Evolutionary conservation across 2,888 invertebrate species (phyloP).

Genomic region (Ptychoptera albimana): DNA sequence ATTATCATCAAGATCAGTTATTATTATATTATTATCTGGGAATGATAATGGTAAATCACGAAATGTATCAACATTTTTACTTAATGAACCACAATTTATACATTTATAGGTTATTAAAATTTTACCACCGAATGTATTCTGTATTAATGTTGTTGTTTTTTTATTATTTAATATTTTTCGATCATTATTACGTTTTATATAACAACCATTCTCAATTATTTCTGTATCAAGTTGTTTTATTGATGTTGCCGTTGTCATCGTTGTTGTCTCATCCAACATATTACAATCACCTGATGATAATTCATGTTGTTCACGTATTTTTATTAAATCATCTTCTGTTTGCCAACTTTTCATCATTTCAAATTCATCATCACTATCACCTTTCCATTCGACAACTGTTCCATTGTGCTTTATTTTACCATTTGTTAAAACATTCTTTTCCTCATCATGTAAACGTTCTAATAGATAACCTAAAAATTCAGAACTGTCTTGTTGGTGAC

Average conservation of each 20-base stretch:
- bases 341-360: neutral
- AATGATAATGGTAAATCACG: slow-evolving; percentile 66
- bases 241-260: neutral
- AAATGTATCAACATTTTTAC: slow-evolving; percentile 60
- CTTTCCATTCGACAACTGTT: neutral
- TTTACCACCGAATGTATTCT: slow-evolving; percentile 62
- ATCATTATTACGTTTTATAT: neutral
- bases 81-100: slow-evolving; percentile 51
- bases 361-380: neutral
- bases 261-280: neutral
- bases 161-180: neutral
- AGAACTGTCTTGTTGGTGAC: slow-evolving; percentile 76
- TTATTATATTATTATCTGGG: slow-evolving; percentile 34
- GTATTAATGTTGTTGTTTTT: slow-evolving; percentile 25
- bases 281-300: no score
- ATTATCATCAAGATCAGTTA: neutral
- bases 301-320: neutral
- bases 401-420: slow-evolving; percentile 1
- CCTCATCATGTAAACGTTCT: slow-evolving; percentile 53
- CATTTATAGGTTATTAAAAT: slow-evolving; percentile 60
- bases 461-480: slow-evolving; percentile 58
- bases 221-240: neutral
- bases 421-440: slow-evolving; percentile 23
- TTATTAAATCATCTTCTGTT: neutral
- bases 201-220: slow-evolving; percentile 1